phyloP scores from a whole-genome alignment of 2,797 vertebrate species.

The Tauraco hartlaubi region DNA sequence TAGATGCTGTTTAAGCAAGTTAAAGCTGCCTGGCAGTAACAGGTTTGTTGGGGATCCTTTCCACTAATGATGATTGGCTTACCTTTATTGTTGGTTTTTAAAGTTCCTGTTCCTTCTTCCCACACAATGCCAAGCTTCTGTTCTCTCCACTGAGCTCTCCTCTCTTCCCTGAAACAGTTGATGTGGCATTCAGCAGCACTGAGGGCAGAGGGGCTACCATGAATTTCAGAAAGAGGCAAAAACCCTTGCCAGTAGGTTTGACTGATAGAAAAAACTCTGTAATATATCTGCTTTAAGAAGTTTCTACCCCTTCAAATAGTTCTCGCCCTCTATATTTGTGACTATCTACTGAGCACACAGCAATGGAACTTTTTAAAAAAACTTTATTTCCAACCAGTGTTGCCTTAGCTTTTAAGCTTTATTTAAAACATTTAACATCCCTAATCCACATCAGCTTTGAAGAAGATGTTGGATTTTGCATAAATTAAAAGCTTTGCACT shows the following conservation, averaged over 20 bases:
- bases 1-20: not conserved
- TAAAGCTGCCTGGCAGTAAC: not conserved
- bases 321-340: not conserved
- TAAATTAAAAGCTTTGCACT: not conserved
- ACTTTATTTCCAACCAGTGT: not conserved
- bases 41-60: not conserved
- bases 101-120: not conserved
- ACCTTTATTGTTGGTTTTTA: not conserved
- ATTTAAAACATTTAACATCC: not conserved
- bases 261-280: not conserved
- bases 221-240: not conserved
- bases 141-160: not conserved
- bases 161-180: not conserved
- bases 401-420: not conserved
- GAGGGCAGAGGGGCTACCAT: accelerated
- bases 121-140: not conserved
- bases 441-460: not conserved
- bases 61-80: not conserved
- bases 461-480: not conserved
- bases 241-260: not conserved
- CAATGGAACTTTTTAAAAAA: not conserved
- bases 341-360: not conserved
- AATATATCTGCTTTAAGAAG: not conserved
- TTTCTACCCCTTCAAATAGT: not conserved
- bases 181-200: not conserved